Evolutionary conservation across 1,140 invertebrate species (phyloP).

Genomic region (Drosophila aff.): DNA sequence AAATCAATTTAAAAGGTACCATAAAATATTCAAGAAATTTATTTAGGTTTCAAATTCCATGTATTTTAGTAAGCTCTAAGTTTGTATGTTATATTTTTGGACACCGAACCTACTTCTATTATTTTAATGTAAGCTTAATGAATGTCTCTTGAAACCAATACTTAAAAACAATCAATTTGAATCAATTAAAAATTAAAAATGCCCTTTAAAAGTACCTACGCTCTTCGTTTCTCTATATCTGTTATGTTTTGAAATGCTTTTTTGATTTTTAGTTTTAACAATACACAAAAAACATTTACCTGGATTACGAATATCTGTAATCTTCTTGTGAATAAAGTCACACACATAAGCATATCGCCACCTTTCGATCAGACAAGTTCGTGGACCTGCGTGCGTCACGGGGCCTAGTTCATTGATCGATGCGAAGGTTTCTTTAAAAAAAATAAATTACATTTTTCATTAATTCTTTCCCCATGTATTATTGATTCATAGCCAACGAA

Average conservation of each 20-base stretch:
- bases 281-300: background rate
- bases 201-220: too few relatives aligned
- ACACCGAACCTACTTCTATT: too few relatives aligned
- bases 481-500: slow-evolving; percentile 33
- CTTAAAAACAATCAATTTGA: background rate
- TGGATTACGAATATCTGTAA: background rate
- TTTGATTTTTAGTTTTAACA: background rate
- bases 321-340: background rate
- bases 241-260: too few relatives aligned
- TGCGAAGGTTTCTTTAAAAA: slow-evolving; percentile 49
- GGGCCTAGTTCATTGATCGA: slow-evolving; percentile 60
- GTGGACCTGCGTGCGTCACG: slow-evolving; percentile 39
- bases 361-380: slow-evolving; percentile 40
- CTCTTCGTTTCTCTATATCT: too few relatives aligned
- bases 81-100: background rate
- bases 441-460: slow-evolving; percentile 62
- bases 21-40: too few relatives aligned
- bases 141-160: background rate
- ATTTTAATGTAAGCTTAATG: background rate
- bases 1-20: background rate
- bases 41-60: too few relatives aligned
- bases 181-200: too few relatives aligned
- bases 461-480: slow-evolving; percentile 39
- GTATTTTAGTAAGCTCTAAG: background rate
- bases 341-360: slow-evolving; percentile 2